Conservation (phyloP, 2,888 invertebrate species). For the Machimus atricapillus region DNA sequence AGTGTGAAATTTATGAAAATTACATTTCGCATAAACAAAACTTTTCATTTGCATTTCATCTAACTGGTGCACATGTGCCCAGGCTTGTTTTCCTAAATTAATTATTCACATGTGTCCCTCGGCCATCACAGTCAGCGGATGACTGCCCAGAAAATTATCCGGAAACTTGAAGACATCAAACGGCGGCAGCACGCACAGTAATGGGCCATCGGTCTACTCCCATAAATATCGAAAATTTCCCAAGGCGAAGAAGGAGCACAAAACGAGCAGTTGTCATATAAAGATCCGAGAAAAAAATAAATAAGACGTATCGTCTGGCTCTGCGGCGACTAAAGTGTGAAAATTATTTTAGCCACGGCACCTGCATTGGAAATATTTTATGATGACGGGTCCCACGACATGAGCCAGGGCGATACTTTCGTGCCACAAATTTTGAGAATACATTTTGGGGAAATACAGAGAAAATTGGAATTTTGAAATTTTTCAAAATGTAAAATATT, state of each 20-base stretch:
- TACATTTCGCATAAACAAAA: conserved; percentile 12
- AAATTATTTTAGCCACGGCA: conserved; percentile 30
- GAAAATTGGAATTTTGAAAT: neutral
- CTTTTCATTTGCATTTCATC: neutral
- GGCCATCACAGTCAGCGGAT: neutral
- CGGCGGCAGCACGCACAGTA: neutral
- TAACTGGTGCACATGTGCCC: conserved; percentile 7
- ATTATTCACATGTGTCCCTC: conserved; percentile 25
- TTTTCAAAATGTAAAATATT: neutral
- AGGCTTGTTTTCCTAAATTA: conserved; percentile 19
- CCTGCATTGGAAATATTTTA: conserved; percentile 31
- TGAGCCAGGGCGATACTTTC: neutral
- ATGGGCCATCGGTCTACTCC: neutral
- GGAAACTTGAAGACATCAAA: conserved; percentile 36
- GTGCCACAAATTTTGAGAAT: neutral
- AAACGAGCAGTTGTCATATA: conserved; percentile 26
- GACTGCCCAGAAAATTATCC: conserved; percentile 22
- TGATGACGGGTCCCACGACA: neutral
- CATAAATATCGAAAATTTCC: conserved; percentile 21
- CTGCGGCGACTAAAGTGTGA: conserved; percentile 2
- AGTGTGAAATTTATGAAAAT: conserved; percentile 24
- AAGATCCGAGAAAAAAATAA: conserved; percentile 14
- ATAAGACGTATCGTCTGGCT: neutral
- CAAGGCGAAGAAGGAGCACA: conserved; percentile 2
- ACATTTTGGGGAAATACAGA: neutral